Evolutionary conservation across 2,888 invertebrate species (phyloP), one percentile per base, ranked within the genome.

Genomic region (Nomada fabriciana): DNA sequence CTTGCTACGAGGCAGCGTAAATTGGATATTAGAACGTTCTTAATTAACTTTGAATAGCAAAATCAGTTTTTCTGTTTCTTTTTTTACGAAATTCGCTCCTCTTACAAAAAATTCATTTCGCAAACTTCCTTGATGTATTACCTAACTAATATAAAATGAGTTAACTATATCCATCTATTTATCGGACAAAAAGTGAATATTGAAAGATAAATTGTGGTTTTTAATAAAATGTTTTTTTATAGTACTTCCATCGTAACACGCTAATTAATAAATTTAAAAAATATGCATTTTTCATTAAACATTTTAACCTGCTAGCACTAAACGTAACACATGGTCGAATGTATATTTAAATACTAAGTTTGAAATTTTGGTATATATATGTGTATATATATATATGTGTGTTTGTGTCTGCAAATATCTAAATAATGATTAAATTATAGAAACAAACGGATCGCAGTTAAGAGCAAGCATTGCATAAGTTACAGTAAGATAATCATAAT

Each of bases 211-310:
- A 80, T 52, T 25, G 13, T 60, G 47, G 29, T 11, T 50, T 2
- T 1, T 18, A 80, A 52, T 59, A 9, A 59, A 43, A 50, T 63
- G 25, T 47, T 15, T 18, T 43, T 4, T 20, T 11, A 42, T n/a
- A 23, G 10, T 36, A 25, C 29, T 67, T 76, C 0, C 36, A 36
- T 18, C 18, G 3, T 1, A 15, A 13, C 23, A 47, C 42, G 43
- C 18, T 57, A 29, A 29, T 80, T 80, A 7, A 80, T n/a, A 13
- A 13, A 20, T 5, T 3, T 15, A 47, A 47, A 13, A 50, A 61
- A 13, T 63, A 50, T 53, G 4, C 7, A 52, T 43, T 1, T 23
- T 52, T n/a, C 43, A 42, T 13, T 52, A 20, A 10, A 55, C 57
- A 63, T 42, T 42, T 42, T 15, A 1, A 15, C 25, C 42, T 2